Evolutionary conservation across 92 coral and sea anemone species (phyloP), one percentile per base, ranked within the genome.

Genomic region (Palythoa heliodiscus): DNA sequence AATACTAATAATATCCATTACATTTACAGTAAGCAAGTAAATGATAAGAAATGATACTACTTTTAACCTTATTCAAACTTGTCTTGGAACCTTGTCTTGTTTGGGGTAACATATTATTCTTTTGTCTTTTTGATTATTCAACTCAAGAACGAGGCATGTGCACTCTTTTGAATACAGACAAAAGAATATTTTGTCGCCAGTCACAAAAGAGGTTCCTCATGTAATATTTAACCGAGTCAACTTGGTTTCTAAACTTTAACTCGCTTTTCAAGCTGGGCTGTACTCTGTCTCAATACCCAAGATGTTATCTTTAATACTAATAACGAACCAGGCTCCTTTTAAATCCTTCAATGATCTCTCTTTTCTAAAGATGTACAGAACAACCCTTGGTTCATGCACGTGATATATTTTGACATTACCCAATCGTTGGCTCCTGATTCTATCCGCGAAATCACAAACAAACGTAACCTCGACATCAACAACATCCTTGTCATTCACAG

Each of bases 341-440:
- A 80, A 52, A 43, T 80, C 84, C 37, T 52, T 57, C 89, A 93
- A 64, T 11, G 89, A 83, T 76, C 89, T n/a, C 75, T 70, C 85
- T 81, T 78, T 94, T 73, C 98, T 89, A 64, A 94, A 94, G 8
- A 93, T 89, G 82, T 88, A 94, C 43, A 79, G 86, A 19, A 86
- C 70, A 14, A 92, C 81, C 24, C 86, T 81, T 10, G 92, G 93
- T 35, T 82, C 71, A 22, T 87, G 90, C 43, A 89, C 70, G 16
- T 79, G 69, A 57, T 86, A 86, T 22, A 94, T 86, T 76, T 89
- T 94, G 23, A 92, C 93, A 83, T 94, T 94, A 13, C 95, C 95
- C 24, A 92, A 73, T 57, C 89, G 85, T 68, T 78, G 88, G 19
- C 76, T 69, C 19, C 82, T 81, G 20, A 76, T 17, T 53, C 82